Evolutionary conservation across 2,888 invertebrate species (phyloP), one percentile per base, ranked within the genome.

Genomic region (Ischnus inquisitorius): DNA sequence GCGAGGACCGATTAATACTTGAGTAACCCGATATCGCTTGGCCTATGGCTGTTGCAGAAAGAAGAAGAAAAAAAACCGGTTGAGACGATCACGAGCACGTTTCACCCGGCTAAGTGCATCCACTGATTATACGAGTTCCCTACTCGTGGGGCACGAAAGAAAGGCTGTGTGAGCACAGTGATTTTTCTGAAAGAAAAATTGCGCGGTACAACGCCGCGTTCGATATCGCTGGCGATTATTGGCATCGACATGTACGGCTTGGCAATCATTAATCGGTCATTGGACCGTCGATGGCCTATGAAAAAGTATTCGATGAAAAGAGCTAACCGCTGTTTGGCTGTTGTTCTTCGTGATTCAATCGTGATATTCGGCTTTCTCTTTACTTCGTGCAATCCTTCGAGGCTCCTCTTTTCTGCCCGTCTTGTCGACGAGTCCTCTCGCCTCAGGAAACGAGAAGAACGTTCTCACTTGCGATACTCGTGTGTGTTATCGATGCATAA

Each of bases 1-100:
- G 28, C 78, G 74, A 72, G 78, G 64, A 79, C 84, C 75, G 81
- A 84, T 84, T 81, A 79, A 84, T 84, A 75, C 84, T 81, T 81
- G 78, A 81, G 78, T 64, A 84, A 79, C 84, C 78, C 78, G 81
- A 81, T 81, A 81, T 81, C 39, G 39, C 64, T 14, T 14, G 57
- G 34, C 39, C n/a, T 60, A 25, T 25, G 5, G 57, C 5, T 60
- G 14, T 60, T 14, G 34, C 4, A 34, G 8, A 34, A 34, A 34
- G 8, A 34, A 34, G 5, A 34, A 34, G 5, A 34, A 34, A 14
- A 28, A 25, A 60, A 51, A 51, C 51, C 19, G 19, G 6, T 14
- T 2, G 25, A 25, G 57, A 60, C 57, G 57, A 25, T 25, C 57
- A 60, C 57, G 57, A 28, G 57, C 57, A 60, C 57, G 28, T 60